Evolutionary conservation across 2,113 vertebrate genomes (phyloP), one percentile per base, ranked within the genome.

Genomic region (Apus apus): DNA sequence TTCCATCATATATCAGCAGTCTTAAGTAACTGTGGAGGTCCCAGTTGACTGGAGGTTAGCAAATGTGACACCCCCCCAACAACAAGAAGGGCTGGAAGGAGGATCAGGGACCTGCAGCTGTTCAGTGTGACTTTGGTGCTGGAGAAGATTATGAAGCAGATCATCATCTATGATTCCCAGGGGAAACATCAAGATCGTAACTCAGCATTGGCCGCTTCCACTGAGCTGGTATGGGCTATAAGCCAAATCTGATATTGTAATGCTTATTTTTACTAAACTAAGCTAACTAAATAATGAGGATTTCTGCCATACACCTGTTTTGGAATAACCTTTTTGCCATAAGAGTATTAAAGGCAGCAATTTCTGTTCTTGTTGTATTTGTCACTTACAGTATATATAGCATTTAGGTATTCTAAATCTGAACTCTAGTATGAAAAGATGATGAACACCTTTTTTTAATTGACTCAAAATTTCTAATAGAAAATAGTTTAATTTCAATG

Each of bases 301-400:
- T 7, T 72, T 80, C 45, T 82, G 15, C 9, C 21, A 23, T 45
- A 50, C 10, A 50, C 7, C 20, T 48, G 2, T 23, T 27, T 64
- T 62, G n/a, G 27, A 87, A 40, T n/a, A 82, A 13, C 9, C 3
- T 38, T 4, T 61, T 90, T 62, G 20, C 9, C 17, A 3, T 67
- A 54, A 30, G 6, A 60, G 11, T 15, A 51, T 50, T 84, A 75
- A 90, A 83, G 48, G 27, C 3, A 64, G 43, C 6, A 8, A 58
- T 72, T 75, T 79, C n/a, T 36, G 11, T 11, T n/a, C 40, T 67
- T 71, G 22, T 54, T 13, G 12, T 54, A 43, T 73, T 74, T 74
- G 29, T 19, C 11, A 81, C 7, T 87, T 61, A 38, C 3, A 60
- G 40, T 50, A 15, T 0, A 0, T 71, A 19, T 36, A 13, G 6